A percentile compares a stretch with the other conserved stretches of the same genome.
phyloP scores from a whole-genome alignment of 2,113 vertebrate genomes.

The Uria aalge region DNA sequence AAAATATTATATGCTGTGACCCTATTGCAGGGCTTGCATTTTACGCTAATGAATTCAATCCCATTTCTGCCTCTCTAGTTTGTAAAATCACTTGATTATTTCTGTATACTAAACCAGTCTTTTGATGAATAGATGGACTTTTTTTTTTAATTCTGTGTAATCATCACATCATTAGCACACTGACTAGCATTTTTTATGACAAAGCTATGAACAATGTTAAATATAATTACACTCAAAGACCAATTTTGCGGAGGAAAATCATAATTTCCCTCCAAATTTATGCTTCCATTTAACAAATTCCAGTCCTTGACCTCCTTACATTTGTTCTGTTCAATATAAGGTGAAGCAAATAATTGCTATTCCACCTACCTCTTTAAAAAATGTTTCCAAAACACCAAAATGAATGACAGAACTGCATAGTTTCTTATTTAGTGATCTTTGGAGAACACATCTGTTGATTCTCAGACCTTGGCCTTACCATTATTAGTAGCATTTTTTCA shows the following conservation, averaged over 20 bases:
- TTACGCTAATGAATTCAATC: neutral
- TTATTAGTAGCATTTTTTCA: neutral
- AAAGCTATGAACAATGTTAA: neutral
- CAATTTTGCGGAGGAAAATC: neutral
- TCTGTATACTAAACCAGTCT: neutral
- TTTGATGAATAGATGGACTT: neutral
- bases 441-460: neutral
- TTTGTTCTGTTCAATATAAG: neutral
- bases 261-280: neutral
- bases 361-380: neutral
- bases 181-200: neutral
- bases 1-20: neutral
- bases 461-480: neutral
- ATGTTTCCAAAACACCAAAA: neutral
- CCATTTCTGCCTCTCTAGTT: neutral
- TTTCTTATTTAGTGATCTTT: neutral
- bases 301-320: neutral
- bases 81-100: neutral
- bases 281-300: neutral
- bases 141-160: neutral
- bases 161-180: neutral
- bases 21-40: neutral
- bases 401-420: neutral
- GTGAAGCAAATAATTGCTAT: neutral
- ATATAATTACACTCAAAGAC: neutral